Percentiles rank a stretch among this genome's conserved stretches.
These are phyloP conservation scores for Papilio demoleus DNA, from an alignment of 2,888 invertebrate genomes.

Conservation along the genomic window DNA sequence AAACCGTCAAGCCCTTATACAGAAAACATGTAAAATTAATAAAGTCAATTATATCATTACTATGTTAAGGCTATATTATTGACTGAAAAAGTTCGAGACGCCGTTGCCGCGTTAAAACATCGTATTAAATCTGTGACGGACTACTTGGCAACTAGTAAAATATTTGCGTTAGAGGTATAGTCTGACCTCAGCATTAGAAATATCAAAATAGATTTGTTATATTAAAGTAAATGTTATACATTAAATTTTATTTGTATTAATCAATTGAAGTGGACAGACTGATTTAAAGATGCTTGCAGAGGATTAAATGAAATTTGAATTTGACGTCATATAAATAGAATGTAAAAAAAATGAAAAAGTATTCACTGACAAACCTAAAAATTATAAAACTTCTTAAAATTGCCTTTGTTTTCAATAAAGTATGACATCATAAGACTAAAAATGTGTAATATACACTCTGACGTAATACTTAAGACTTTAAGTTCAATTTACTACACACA, in stretches of 20 bases:
- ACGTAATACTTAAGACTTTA: background rate
- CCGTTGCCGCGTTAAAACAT: too few relatives aligned
- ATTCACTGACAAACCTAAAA: background rate
- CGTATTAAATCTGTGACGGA: too few relatives aligned
- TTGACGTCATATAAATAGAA: background rate
- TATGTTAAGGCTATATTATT: too few relatives aligned
- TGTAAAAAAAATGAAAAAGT: background rate
- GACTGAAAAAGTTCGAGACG: too few relatives aligned
- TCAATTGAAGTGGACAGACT: background rate
- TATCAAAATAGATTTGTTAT: too few relatives aligned
- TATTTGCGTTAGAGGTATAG: too few relatives aligned
- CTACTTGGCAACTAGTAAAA: too few relatives aligned
- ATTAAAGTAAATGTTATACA: too few relatives aligned
- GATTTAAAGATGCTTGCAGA: background rate
- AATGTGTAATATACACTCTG: slow-evolving; percentile 6
- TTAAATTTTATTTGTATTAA: too few relatives aligned
- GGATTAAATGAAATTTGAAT: background rate
- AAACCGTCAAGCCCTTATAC: slow-evolving; percentile 11
- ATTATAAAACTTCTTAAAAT: background rate
- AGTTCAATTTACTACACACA: slow-evolving; percentile 16
- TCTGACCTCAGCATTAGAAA: too few relatives aligned
- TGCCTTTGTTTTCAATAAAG: background rate
- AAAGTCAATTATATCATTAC: background rate
- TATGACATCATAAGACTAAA: slow-evolving; percentile 26
- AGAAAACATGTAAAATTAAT: background rate